Percentiles rank a stretch among this genome's conserved stretches.
phyloP scores from a whole-genome alignment of 2,113 vertebrate species.

The Nannobrachium achirus region DNA sequence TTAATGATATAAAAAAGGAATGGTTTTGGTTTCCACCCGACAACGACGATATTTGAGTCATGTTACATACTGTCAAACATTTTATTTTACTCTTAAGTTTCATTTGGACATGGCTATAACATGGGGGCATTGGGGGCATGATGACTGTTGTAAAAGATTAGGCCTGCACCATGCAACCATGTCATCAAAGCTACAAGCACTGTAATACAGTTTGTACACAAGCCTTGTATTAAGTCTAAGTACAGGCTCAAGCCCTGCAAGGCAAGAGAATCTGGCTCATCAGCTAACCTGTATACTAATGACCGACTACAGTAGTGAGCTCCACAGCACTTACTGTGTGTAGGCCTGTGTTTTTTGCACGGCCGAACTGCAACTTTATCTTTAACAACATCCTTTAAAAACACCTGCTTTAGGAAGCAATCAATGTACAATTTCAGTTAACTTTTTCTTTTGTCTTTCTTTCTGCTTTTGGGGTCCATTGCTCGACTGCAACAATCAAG shows the following conservation, averaged over 20 bases:
- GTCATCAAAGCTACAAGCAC: slow-evolving; percentile 31
- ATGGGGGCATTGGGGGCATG: slow-evolving; percentile 25
- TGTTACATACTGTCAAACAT: not conserved
- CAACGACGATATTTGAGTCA: too few relatives aligned
- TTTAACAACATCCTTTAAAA: slow-evolving; percentile 51
- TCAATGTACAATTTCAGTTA: not conserved
- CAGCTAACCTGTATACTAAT: slow-evolving; percentile 29
- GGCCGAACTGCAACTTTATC: slow-evolving; percentile 11
- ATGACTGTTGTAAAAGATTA: slow-evolving; percentile 29
- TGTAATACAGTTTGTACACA: slow-evolving; percentile 24
- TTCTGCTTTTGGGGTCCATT: too few relatives aligned
- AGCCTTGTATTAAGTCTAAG: slow-evolving; percentile 38
- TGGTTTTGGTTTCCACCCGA: too few relatives aligned
- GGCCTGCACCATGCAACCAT: slow-evolving; percentile 15
- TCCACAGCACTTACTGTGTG: not conserved
- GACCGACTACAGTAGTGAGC: slow-evolving; percentile 12
- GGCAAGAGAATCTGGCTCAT: slow-evolving; percentile 13
- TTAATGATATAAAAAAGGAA: too few relatives aligned
- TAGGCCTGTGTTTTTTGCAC: slow-evolving; percentile 22
- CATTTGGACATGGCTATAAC: slow-evolving; percentile 1
- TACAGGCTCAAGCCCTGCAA: slow-evolving; percentile 5
- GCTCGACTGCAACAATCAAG: too few relatives aligned
- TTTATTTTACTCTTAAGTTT: not conserved
- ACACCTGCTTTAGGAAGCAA: slow-evolving; percentile 49
- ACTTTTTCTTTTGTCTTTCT: not conserved